Base-by-base conservation (phyloP, 2,113 vertebrate species). In the Prolemur simus region DNA sequence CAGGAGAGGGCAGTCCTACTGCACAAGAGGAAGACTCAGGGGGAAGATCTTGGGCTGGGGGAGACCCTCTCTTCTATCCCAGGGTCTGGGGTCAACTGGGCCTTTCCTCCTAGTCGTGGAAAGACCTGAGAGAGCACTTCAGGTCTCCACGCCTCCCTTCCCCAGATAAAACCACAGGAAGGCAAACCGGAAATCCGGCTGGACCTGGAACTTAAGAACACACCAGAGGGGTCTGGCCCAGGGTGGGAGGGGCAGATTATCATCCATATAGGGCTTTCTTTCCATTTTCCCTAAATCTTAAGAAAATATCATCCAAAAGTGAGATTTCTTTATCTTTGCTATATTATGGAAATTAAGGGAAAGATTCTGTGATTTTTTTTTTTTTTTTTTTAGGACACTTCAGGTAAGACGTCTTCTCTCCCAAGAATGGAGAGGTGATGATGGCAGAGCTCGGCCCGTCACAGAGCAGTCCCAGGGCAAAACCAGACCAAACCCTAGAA, bases 21-120 rank as follows among this genome's bases (percentile, higher is more conserved):
- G 5, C 10, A 8, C 5, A 23, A 56, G 17, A 58, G 29, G 56
- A 54, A 56, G 37, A 42, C 32, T 1, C 14, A 2, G 17, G 10
- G 2, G 14, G 56, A 2, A 18, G 12, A 49, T 32, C 15, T 23
- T 39, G 63, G 69, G 47, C 27, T 52, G 49, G 11, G 60, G n/a
- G 2, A 37, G 25, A 21, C 25, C 1, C 18, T 34, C 12, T 6
- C 29, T 23, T 85, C 64, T 52, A 45, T 27, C 49, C 29, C 11
- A 21, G 15, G 23, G 6, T 34, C 39, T 60, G 21, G 20, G 39
- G 12, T 21, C 56, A 21, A 3, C 0, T 13, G 20, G 56, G 4
- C 23, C 45, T 56, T 78, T 54, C 27, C 3, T 73, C 12, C 11
- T 4, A 37, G 2, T 4, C 1, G 0, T 3, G 8, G 37, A 29